phyloP scores from a whole-genome alignment of 2,888 invertebrate genomes.

The Diarsia brunnea region DNA sequence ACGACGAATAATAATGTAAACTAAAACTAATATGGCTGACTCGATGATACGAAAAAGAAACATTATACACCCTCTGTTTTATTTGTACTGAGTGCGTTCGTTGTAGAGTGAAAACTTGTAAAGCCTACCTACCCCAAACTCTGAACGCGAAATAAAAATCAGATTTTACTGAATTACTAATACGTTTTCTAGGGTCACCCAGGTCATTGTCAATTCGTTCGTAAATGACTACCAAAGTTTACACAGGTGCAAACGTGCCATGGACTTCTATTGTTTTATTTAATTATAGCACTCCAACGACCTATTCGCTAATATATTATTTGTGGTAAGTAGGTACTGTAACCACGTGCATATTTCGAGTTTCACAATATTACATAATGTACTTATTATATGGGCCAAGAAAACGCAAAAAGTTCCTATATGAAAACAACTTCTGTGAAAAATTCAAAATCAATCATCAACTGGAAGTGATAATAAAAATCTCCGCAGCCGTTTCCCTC shows the following conservation, averaged over 20 bases:
- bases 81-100: background rate
- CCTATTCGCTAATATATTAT: too few relatives aligned
- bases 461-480: slow-evolving; percentile 44
- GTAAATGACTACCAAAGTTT: background rate
- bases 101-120: background rate
- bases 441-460: slow-evolving; percentile 11
- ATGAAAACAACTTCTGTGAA: background rate
- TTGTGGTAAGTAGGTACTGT: too few relatives aligned
- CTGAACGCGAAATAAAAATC: background rate
- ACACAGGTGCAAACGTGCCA: background rate
- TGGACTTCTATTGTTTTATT: background rate
- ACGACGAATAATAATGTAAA: slow-evolving; percentile 59
- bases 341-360: too few relatives aligned
- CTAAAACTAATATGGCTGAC: slow-evolving; percentile 47
- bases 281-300: too few relatives aligned
- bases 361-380: too few relatives aligned
- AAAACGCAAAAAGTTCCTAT: too few relatives aligned
- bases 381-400: too few relatives aligned
- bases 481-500: background rate
- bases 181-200: background rate
- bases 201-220: background rate
- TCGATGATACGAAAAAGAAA: slow-evolving; percentile 16
- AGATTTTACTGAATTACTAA: background rate
- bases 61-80: background rate
- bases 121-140: background rate